A percentile compares a stretch with the other conserved stretches of the same genome.
Conservation (phyloP, 2,113 vertebrate species). For the Motacilla tschutschensis region DNA sequence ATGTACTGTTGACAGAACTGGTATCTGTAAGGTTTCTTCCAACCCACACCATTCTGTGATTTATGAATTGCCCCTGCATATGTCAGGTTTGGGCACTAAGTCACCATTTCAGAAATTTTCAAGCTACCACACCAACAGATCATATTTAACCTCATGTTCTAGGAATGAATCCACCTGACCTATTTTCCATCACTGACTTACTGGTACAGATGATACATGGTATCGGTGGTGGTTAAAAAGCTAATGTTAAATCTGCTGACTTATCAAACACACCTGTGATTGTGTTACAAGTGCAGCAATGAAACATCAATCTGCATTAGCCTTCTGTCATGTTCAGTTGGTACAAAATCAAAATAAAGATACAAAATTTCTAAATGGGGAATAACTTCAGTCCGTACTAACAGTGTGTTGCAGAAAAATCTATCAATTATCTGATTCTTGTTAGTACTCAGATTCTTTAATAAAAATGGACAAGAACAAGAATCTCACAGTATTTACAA, state of each 20-base stretch:
- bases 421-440: neutral
- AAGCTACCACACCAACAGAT: neutral
- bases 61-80: neutral
- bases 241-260: neutral
- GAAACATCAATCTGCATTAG: neutral
- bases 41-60: neutral
- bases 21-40: neutral
- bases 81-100: neutral
- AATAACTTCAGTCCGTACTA: neutral
- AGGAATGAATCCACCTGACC: neutral
- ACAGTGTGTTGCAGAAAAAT: neutral
- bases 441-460: neutral
- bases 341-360: neutral
- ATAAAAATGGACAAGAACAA: neutral
- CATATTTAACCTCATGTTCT: neutral
- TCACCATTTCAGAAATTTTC: neutral
- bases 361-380: neutral
- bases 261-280: neutral
- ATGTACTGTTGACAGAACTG: neutral
- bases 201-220: neutral
- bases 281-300: neutral
- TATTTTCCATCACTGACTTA: neutral
- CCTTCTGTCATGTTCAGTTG: neutral
- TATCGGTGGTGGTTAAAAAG: neutral
- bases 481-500: neutral